phyloP scores from a whole-genome alignment of 1,140 invertebrate species.

The Gonatopus flavifemur region DNA sequence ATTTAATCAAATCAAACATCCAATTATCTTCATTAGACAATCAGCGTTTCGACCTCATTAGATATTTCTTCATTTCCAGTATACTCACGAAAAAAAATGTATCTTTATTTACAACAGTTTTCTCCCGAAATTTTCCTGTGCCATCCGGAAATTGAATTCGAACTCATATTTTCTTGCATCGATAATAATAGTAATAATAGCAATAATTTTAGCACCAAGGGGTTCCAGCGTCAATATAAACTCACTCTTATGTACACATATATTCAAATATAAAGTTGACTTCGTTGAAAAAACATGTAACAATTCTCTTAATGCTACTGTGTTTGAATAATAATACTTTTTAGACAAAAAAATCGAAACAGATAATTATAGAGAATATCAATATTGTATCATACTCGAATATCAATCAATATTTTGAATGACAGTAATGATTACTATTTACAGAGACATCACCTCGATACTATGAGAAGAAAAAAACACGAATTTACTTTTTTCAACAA shows the following conservation, averaged over 20 bases:
- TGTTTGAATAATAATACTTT: neutral
- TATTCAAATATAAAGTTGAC: neutral
- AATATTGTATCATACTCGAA: neutral
- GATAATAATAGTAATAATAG: neutral
- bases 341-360: neutral
- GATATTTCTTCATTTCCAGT: too few species aligned
- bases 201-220: constrained; percentile 2
- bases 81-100: too few species aligned
- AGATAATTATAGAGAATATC: neutral
- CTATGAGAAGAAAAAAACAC: neutral
- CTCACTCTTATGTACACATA: constrained; percentile 9
- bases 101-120: neutral
- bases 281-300: neutral
- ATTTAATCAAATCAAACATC: too few species aligned
- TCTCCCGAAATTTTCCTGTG: too few species aligned
- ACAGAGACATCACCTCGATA: neutral
- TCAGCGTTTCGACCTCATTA: too few species aligned
- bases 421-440: neutral
- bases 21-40: too few species aligned
- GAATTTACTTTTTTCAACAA: too few species aligned
- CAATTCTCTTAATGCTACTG: neutral
- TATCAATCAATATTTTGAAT: neutral
- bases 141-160: too few species aligned
- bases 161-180: neutral
- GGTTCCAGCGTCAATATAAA: constrained; percentile 13